Evolutionary conservation across 2,888 invertebrate genomes (phyloP).

Genomic region (Nomada hirtipes): DNA sequence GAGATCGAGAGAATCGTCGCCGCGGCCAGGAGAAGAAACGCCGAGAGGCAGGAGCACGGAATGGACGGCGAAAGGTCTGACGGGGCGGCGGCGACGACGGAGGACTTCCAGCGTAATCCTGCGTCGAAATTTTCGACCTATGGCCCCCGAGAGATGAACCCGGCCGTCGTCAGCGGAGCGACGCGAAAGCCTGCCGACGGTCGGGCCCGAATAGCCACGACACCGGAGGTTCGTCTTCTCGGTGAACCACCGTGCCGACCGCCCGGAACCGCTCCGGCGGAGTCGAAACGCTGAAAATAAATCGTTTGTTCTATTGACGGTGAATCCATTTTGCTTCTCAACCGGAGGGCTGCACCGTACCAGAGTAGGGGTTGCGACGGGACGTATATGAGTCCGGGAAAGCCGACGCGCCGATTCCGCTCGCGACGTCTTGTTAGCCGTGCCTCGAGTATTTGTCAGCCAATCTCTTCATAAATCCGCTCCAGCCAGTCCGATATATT

Average conservation of each 20-base stretch:
- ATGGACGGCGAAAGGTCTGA: neutral
- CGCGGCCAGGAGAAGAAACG: conserved; percentile 4
- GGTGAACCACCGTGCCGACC: neutral
- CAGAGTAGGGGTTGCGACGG: neutral
- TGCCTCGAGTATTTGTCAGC: conserved; percentile 40
- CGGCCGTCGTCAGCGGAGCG: neutral
- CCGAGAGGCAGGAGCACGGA: neutral
- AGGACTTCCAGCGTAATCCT: conserved; percentile 33
- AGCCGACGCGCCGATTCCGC: neutral
- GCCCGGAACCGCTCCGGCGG: neutral
- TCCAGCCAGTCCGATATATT: conserved; percentile 84
- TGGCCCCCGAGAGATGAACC: neutral
- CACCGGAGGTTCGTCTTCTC: conserved; percentile 45
- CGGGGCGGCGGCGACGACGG: neutral
- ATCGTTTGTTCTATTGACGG: neutral
- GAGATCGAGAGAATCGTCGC: conserved; percentile 74
- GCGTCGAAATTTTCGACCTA: conserved; percentile 44
- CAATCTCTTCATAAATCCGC: conserved; percentile 83
- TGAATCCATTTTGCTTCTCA: neutral
- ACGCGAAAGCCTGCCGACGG: neutral
- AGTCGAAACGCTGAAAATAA: conserved; percentile 1
- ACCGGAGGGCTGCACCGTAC: too few relatives aligned
- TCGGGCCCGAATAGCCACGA: conserved; percentile 13
- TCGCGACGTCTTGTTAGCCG: neutral
- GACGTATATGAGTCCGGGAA: too few relatives aligned